Percentiles rank a stretch among this genome's conserved stretches.
These are phyloP conservation scores for Romanogobio albipinnatus DNA, from an alignment of 2,113 vertebrate genomes.

Conservation along the genomic window DNA sequence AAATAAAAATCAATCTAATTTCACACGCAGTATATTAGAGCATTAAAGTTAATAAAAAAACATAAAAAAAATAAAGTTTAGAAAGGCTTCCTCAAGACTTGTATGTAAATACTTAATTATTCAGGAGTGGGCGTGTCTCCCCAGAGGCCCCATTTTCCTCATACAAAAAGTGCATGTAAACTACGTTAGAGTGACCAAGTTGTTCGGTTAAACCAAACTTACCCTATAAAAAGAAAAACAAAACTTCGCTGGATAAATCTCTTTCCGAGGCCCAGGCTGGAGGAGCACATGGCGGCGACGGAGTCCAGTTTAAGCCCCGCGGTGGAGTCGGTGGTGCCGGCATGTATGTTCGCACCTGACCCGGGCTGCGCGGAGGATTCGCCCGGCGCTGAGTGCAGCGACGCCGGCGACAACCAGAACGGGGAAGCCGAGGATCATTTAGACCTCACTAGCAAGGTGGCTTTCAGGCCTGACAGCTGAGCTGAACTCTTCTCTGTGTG, in stretches of 20 bases:
- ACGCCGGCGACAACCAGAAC: slow-evolving; percentile 70
- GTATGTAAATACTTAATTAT: background rate
- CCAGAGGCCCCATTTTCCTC: background rate
- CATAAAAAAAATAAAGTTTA: too few relatives aligned
- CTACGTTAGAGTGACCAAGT: background rate
- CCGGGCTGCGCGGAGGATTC: slow-evolving; percentile 72
- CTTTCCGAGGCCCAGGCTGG: slow-evolving; percentile 60
- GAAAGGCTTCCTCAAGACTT: background rate
- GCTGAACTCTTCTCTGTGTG: background rate
- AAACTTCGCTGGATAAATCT: background rate
- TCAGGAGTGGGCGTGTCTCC: background rate
- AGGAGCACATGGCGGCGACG: slow-evolving; percentile 64
- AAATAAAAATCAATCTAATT: background rate
- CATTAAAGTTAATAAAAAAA: background rate
- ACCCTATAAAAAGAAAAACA: background rate
- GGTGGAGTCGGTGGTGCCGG: slow-evolving; percentile 82
- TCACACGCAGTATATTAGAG: background rate
- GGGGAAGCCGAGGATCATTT: slow-evolving; percentile 81
- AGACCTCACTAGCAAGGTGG: slow-evolving; percentile 91
- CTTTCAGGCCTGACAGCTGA: slow-evolving; percentile 58
- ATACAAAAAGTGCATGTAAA: background rate
- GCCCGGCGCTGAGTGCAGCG: slow-evolving; percentile 57
- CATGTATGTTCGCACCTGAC: slow-evolving; percentile 90
- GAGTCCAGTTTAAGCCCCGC: slow-evolving; percentile 63
- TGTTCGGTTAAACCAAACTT: background rate